A percentile compares a stretch with the other conserved stretches of the same genome.
phyloP scores from a whole-genome alignment of 2,113 vertebrate species.

The Gopherus evgoodei region DNA sequence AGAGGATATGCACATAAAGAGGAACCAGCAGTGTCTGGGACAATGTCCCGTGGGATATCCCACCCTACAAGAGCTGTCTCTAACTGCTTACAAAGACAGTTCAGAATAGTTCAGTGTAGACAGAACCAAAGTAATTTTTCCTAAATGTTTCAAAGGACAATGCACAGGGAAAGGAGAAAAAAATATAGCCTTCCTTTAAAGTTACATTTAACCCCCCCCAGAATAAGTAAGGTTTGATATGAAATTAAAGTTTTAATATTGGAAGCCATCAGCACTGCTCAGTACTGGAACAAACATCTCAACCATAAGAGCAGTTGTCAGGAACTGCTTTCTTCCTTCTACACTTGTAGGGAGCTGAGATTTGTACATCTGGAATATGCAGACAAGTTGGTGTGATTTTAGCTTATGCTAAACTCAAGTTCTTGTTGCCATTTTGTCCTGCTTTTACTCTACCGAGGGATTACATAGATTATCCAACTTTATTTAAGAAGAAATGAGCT shows the following conservation, averaged over 20 bases:
- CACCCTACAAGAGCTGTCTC: rapidly evolving
- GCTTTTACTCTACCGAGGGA: neutral
- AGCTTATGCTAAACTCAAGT: neutral
- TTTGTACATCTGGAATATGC: too few species aligned
- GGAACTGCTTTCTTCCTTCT: too few species aligned
- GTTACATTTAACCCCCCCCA: neutral
- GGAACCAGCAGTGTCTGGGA: neutral
- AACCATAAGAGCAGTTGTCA: neutral
- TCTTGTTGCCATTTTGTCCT: neutral
- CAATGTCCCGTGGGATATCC: neutral
- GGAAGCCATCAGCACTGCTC: neutral
- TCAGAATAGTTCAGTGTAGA: neutral
- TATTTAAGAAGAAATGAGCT: neutral
- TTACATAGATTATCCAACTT: neutral
- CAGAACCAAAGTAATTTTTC: neutral
- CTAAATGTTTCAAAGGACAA: slow-evolving; percentile 6
- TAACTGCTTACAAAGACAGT: neutral
- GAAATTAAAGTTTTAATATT: neutral
- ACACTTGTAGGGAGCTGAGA: too few species aligned
- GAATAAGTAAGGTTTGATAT: neutral
- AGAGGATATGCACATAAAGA: neutral
- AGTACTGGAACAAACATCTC: neutral
- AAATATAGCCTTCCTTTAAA: neutral
- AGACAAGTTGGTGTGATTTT: too few species aligned
- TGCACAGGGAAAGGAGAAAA: neutral